Evolutionary conservation across 2,888 invertebrate species (phyloP).

Genomic region (Eulithis testata): DNA sequence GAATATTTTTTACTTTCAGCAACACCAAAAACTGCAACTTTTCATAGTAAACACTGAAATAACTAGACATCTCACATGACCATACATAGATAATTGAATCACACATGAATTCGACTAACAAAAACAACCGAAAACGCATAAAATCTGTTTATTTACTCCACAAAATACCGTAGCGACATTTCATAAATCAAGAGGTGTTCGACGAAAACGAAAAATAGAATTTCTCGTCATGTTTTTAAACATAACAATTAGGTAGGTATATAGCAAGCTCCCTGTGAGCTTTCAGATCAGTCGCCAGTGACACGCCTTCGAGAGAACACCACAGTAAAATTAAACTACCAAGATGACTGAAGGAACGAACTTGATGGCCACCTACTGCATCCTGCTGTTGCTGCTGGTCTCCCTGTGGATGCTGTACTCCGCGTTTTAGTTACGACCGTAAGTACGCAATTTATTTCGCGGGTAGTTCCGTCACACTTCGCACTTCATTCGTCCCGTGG

Average conservation of each 20-base stretch:
- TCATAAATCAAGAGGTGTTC: slow-evolving; percentile 65
- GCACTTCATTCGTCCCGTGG: slow-evolving; percentile 12
- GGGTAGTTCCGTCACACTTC: slow-evolving; percentile 16
- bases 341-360: slow-evolving; percentile 83
- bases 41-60: neutral
- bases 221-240: slow-evolving; percentile 56
- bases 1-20: slow-evolving; percentile 8
- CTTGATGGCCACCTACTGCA: slow-evolving; percentile 87
- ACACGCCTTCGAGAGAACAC: slow-evolving; percentile 55
- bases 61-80: neutral
- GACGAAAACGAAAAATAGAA: slow-evolving; percentile 67
- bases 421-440: slow-evolving; percentile 73
- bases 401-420: slow-evolving; percentile 88
- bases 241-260: slow-evolving; percentile 56
- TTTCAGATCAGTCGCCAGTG: slow-evolving; percentile 64
- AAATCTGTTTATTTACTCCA: slow-evolving; percentile 21
- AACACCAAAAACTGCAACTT: neutral
- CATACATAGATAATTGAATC: slow-evolving; percentile 5
- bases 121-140: slow-evolving; percentile 28
- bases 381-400: slow-evolving; percentile 86
- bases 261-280: slow-evolving; percentile 58
- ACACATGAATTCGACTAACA: neutral
- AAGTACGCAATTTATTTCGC: slow-evolving; percentile 43
- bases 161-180: slow-evolving; percentile 51
- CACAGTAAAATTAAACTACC: slow-evolving; percentile 17